phyloP scores from a whole-genome alignment of 2,797 vertebrate genomes.

The Strix occidentalis region DNA sequence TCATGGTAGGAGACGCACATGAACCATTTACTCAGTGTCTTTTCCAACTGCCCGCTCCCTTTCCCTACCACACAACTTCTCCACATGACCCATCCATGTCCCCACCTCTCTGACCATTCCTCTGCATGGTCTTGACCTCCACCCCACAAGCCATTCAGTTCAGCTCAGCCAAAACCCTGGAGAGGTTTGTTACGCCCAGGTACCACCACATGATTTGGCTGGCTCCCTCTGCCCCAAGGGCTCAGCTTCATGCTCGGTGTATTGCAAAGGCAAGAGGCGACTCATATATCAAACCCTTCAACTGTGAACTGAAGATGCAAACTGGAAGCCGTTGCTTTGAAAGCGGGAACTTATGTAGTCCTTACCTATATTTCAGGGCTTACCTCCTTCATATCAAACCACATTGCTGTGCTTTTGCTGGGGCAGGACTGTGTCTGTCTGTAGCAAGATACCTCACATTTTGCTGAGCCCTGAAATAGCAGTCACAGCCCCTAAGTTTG shows the following conservation, averaged over 20 bases:
- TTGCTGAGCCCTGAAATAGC: neutral
- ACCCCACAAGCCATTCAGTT: neutral
- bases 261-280: neutral
- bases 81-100: fast-evolving
- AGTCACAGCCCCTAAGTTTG: neutral
- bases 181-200: neutral
- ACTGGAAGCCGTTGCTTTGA: neutral
- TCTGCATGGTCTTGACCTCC: neutral
- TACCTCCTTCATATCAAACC: neutral
- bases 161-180: neutral
- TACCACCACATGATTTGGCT: fast-evolving
- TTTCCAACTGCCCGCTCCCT: neutral
- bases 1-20: fast-evolving
- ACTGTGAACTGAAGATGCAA: neutral
- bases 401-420: neutral
- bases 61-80: neutral
- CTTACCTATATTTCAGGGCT: neutral
- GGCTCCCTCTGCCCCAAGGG: neutral
- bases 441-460: fast-evolving
- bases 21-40: fast-evolving
- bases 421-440: neutral
- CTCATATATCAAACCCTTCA: neutral
- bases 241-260: neutral
- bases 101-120: neutral
- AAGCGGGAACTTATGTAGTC: too few relatives aligned